These are phyloP conservation scores for Plebejus anna DNA, from an alignment of 2,888 invertebrate genomes.

Conservation along the genomic window DNA sequence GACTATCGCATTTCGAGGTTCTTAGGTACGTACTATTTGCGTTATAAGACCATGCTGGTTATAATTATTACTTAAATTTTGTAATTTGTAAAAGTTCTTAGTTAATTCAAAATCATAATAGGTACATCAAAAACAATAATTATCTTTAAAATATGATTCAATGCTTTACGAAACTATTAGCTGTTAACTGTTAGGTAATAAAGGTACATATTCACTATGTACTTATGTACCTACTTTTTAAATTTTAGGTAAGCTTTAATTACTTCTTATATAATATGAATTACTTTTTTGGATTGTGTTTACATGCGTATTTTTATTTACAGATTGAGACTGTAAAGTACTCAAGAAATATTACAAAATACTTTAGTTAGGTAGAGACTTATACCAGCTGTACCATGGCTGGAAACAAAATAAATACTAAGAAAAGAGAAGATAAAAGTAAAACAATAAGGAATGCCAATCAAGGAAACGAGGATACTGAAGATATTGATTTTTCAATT, in stretches of 20 bases:
- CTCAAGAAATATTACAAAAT: not conserved
- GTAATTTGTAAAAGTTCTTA: not conserved
- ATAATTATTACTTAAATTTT: slow-evolving; percentile 32
- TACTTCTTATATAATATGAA: not conserved
- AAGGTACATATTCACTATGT: not conserved
- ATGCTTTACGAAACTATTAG: not conserved
- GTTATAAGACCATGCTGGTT: slow-evolving; percentile 56
- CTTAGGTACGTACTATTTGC: slow-evolving; percentile 54
- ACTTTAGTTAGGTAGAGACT: not conserved
- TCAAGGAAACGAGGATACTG: slow-evolving; percentile 59
- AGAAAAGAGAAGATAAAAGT: slow-evolving; percentile 64
- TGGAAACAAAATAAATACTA: slow-evolving; percentile 66
- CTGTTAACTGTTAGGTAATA: slow-evolving; percentile 12
- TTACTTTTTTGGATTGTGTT: not conserved
- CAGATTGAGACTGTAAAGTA: not conserved
- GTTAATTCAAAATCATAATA: too few relatives aligned
- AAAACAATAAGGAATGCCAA: slow-evolving; percentile 55
- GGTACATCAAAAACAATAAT: not conserved
- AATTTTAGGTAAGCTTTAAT: not conserved
- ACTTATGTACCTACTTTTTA: not conserved
- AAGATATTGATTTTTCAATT: slow-evolving; percentile 76
- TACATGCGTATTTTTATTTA: not conserved
- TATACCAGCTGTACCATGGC: slow-evolving; percentile 52
- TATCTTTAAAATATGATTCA: not conserved
- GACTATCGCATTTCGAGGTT: slow-evolving; percentile 65